Evolutionary conservation across 1,140 invertebrate species (phyloP).

Genomic region (Ladona fulva): DNA sequence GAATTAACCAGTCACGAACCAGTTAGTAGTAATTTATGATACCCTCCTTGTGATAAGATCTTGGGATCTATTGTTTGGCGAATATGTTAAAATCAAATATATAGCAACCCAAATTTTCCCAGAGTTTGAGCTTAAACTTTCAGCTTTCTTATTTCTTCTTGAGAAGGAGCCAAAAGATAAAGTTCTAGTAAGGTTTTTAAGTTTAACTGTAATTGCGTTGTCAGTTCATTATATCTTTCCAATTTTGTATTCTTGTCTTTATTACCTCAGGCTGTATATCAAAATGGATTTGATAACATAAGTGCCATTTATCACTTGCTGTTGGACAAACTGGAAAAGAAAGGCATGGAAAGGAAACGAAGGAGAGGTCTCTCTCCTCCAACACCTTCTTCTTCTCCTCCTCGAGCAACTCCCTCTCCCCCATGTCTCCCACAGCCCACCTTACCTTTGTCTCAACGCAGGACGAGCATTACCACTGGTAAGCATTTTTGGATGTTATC

Average conservation of each 20-base stretch:
- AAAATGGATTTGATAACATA: slow-evolving; percentile 87
- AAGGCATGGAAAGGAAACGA: slow-evolving; percentile 33
- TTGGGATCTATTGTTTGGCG: no score
- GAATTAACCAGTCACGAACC: no score
- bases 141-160: no score
- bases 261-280: slow-evolving; percentile 62
- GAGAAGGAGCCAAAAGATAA: no score
- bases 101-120: no score
- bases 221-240: no score
- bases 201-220: no score
- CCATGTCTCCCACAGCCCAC: slow-evolving; percentile 27
- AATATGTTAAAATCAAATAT: no score
- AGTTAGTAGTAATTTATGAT: no score
- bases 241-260: neutral
- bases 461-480: slow-evolving; percentile 59
- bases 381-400: neutral
- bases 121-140: no score
- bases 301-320: slow-evolving; percentile 94
- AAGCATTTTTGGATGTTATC: slow-evolving; percentile 15
- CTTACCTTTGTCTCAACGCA: slow-evolving; percentile 40
- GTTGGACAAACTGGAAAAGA: slow-evolving; percentile 62
- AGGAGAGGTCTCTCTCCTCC: slow-evolving; percentile 21
- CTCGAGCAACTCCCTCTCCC: slow-evolving; percentile 4
- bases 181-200: no score
- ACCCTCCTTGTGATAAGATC: no score